Conservation (phyloP, 1,140 invertebrate species). For the Micrasema longulum region DNA sequence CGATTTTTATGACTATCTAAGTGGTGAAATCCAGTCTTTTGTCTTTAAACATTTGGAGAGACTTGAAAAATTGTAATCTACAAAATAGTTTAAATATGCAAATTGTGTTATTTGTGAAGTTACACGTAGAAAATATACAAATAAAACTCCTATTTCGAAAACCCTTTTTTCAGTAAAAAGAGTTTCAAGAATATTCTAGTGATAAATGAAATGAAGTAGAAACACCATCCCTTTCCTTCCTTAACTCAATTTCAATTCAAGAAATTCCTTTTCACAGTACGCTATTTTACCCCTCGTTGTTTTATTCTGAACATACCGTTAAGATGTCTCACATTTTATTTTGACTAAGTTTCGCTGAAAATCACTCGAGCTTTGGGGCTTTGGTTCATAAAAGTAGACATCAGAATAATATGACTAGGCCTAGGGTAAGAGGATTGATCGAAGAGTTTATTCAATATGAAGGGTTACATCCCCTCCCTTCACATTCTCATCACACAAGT, state of each 20-base stretch:
- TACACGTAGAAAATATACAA: background rate
- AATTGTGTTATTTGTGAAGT: too few species aligned
- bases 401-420: background rate
- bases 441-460: constrained; percentile 41
- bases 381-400: too few species aligned
- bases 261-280: constrained; percentile 13
- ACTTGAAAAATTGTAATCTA: too few species aligned
- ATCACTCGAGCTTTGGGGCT: too few species aligned
- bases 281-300: background rate
- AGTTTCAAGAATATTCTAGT: background rate
- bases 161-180: background rate
- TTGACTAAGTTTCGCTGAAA: too few species aligned
- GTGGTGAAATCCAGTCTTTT: too few species aligned
- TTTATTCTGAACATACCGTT: too few species aligned
- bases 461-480: constrained; percentile 24
- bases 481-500: background rate
- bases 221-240: constrained; percentile 20
- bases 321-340: too few species aligned
- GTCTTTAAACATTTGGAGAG: too few species aligned
- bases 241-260: constrained; percentile 33
- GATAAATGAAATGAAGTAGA: constrained; percentile 25
- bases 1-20: too few species aligned
- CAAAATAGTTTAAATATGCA: too few species aligned
- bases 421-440: constrained; percentile 38
- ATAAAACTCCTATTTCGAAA: background rate